A percentile compares a stretch with the other conserved stretches of the same genome.
Conservation (phyloP, 2,888 invertebrate genomes). For the Allacma fusca region DNA sequence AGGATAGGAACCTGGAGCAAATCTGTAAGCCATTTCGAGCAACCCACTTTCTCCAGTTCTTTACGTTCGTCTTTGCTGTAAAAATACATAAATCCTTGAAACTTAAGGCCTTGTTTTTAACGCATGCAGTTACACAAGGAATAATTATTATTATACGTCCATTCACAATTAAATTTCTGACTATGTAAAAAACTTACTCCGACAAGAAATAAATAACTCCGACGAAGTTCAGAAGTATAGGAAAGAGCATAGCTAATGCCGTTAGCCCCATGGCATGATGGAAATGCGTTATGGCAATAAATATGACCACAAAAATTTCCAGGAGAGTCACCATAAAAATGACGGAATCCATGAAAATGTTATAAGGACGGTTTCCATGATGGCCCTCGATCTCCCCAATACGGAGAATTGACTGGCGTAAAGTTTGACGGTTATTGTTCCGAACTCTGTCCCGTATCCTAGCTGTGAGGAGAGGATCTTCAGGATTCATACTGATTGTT, state of each 20-base stretch:
- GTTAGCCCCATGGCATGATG: conserved; percentile 42
- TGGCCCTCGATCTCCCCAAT: conserved; percentile 40
- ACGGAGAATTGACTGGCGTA: conserved; percentile 34
- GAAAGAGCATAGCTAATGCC: conserved; percentile 56
- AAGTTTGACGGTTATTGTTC: background rate
- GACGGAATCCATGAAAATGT: conserved; percentile 49
- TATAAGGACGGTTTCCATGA: conserved; percentile 35
- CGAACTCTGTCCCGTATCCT: background rate
- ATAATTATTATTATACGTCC: no score
- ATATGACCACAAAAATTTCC: conserved; percentile 57
- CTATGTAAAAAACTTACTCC: conserved; percentile 48
- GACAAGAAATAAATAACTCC: conserved; percentile 60
- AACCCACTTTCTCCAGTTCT: conserved; percentile 49
- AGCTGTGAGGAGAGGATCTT: background rate
- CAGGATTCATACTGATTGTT: background rate
- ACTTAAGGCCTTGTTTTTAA: no score
- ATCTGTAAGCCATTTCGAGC: conserved; percentile 52
- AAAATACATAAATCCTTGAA: background rate
- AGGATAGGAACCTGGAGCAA: conserved; percentile 58
- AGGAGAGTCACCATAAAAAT: conserved; percentile 50
- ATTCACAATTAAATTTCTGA: no score
- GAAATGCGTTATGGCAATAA: conserved; percentile 52
- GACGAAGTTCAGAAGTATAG: conserved; percentile 57
- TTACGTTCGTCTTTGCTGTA: conserved; percentile 52
- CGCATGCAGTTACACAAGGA: no score